A percentile compares a stretch with the other conserved stretches of the same genome.
Evolutionary conservation across 2,113 vertebrate genomes (phyloP).

Genomic region (Nannospalax galili): DNA sequence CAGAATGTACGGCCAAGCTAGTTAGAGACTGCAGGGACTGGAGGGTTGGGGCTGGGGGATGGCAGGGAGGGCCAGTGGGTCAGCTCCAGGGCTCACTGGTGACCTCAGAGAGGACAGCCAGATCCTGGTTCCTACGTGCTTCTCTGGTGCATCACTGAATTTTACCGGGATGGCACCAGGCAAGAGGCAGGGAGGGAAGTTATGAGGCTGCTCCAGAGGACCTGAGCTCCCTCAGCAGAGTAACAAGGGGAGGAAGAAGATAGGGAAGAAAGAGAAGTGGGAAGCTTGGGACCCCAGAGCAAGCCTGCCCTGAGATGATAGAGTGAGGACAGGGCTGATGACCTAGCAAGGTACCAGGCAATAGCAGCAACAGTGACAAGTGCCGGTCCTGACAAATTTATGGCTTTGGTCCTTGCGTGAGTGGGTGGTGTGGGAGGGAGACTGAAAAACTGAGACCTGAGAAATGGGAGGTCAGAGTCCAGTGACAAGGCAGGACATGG

Average conservation of each 20-base stretch:
- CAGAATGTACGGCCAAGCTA: not conserved
- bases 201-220: not conserved
- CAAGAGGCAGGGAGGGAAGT: not conserved
- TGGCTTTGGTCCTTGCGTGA: not conserved
- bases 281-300: not conserved
- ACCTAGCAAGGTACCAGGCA: not conserved
- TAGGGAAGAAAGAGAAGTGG: not conserved
- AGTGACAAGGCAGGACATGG: not conserved
- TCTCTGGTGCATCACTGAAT: not conserved
- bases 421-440: accelerated
- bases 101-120: not conserved
- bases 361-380: not conserved
- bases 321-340: not conserved
- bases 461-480: not conserved
- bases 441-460: not conserved
- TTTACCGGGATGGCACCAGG: not conserved
- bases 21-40: not conserved
- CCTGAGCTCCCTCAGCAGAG: not conserved
- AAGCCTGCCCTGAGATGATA: not conserved
- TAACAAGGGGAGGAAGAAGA: not conserved
- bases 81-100: not conserved
- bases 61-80: not conserved
- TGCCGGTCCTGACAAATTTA: too few relatives aligned
- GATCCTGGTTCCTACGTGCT: not conserved
- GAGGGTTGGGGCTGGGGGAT: too few relatives aligned